Evolutionary conservation across 2,113 vertebrate species (phyloP).

Genomic region (Perccottus glenii): DNA sequence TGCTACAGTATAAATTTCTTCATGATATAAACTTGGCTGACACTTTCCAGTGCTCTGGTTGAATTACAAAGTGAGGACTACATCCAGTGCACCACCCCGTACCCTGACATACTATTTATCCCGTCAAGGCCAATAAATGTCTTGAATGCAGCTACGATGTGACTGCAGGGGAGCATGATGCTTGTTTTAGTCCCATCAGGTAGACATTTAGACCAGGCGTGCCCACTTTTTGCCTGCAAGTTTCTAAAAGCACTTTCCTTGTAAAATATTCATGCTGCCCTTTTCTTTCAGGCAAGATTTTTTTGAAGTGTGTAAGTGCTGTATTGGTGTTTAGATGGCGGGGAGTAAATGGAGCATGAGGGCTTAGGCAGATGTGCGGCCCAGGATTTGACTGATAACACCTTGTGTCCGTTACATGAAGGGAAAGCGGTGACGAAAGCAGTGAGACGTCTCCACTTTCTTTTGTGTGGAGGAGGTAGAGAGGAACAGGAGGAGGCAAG

Average conservation of each 20-base stretch:
- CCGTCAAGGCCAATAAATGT: constrained; percentile 26
- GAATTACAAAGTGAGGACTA: constrained; percentile 24
- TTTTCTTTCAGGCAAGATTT: constrained; percentile 55
- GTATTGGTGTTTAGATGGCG: constrained; percentile 53
- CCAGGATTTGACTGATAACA: constrained; percentile 47
- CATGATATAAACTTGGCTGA: constrained; percentile 22
- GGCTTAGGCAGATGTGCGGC: constrained; percentile 36
- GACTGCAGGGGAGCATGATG: constrained; percentile 2
- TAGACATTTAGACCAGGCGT: constrained; percentile 37
- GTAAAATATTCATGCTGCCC: constrained; percentile 71
- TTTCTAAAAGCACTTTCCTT: constrained; percentile 57
- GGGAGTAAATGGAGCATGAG: constrained; percentile 56
- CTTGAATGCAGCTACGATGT: constrained; percentile 28
- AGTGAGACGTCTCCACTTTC: constrained; percentile 23
- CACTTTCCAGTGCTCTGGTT: neutral
- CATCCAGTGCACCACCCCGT: constrained; percentile 10
- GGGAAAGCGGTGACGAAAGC: neutral
- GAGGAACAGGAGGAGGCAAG: neutral
- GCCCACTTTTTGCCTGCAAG: neutral
- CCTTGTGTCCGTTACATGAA: constrained; percentile 37
- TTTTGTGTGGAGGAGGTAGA: constrained; percentile 21
- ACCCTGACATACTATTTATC: constrained; percentile 27
- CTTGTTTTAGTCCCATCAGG: constrained; percentile 36
- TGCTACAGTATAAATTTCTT: neutral
- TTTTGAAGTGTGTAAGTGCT: constrained; percentile 48